phyloP scores from a whole-genome alignment of 2,888 invertebrate species.

The Melanotus villosus region DNA sequence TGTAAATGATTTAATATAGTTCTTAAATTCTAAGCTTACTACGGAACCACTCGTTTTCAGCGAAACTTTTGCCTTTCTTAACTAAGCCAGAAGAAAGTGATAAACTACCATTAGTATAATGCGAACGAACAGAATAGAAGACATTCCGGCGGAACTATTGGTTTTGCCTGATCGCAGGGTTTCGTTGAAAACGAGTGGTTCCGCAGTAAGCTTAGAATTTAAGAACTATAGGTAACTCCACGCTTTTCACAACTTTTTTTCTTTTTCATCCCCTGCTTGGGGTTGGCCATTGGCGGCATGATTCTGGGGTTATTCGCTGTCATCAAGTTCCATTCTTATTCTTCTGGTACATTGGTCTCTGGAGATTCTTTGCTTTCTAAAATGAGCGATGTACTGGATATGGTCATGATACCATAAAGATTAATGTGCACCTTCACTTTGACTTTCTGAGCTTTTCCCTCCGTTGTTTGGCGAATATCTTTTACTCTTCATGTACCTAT shows the following conservation, averaged over 20 bases:
- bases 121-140: too few species aligned
- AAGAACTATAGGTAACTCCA: constrained; percentile 92
- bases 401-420: constrained; percentile 91
- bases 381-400: constrained; percentile 89
- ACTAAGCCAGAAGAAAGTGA: too few species aligned
- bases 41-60: too few species aligned
- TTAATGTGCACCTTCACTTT: constrained; percentile 97
- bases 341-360: constrained; percentile 64
- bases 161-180: too few species aligned
- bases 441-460: constrained; percentile 94
- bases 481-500: constrained; percentile 83
- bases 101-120: too few species aligned
- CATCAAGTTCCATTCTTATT: constrained; percentile 57
- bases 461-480: constrained; percentile 87
- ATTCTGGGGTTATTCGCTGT: constrained; percentile 47
- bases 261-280: constrained; percentile 75
- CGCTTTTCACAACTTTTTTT: constrained; percentile 84
- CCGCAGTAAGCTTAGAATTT: too few species aligned
- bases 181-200: too few species aligned
- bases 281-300: constrained; percentile 59
- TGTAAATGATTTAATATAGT: constrained; percentile 79
- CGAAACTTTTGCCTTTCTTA: too few species aligned
- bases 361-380: constrained; percentile 79
- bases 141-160: too few species aligned
- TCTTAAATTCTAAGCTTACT: too few species aligned